Percentiles rank a stretch among this genome's conserved stretches.
Evolutionary conservation across 2,113 vertebrate species (phyloP).

Genomic region (Egretta garzetta): DNA sequence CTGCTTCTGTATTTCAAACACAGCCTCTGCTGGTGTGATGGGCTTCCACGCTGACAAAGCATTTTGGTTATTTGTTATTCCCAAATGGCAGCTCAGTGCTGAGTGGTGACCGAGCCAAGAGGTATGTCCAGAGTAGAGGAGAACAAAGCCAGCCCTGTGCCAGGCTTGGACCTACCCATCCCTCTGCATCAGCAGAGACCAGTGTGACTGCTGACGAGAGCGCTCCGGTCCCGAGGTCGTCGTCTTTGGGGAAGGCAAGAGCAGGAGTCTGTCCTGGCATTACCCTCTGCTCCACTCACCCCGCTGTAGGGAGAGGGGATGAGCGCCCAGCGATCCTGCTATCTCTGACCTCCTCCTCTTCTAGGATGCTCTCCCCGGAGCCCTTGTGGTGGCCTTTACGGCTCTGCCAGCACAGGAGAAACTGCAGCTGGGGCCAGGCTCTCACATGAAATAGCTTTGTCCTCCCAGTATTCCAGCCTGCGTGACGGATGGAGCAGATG

Average conservation of each 20-base stretch:
- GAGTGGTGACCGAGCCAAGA: background rate
- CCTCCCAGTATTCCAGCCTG: background rate
- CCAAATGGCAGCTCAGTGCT: background rate
- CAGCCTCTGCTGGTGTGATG: conserved; percentile 14
- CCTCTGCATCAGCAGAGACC: background rate
- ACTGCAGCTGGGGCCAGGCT: background rate
- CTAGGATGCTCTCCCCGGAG: background rate
- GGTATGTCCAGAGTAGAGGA: background rate
- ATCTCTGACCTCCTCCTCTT: background rate
- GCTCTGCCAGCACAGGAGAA: background rate
- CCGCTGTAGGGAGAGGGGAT: background rate
- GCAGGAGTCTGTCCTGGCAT: background rate
- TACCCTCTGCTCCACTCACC: background rate
- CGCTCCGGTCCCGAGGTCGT: background rate
- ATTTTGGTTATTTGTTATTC: conserved; percentile 26
- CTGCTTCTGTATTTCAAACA: conserved; percentile 39
- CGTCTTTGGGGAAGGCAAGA: background rate
- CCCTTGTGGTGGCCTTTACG: background rate
- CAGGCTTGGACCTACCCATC: background rate
- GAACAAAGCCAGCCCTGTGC: background rate
- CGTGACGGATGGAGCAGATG: background rate
- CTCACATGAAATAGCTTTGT: background rate
- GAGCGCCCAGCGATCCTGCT: background rate
- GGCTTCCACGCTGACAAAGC: conserved; percentile 30
- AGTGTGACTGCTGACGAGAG: background rate